These are phyloP conservation scores for Vultur gryphus DNA, from an alignment of 2,797 vertebrate genomes.

Conservation along the genomic window DNA sequence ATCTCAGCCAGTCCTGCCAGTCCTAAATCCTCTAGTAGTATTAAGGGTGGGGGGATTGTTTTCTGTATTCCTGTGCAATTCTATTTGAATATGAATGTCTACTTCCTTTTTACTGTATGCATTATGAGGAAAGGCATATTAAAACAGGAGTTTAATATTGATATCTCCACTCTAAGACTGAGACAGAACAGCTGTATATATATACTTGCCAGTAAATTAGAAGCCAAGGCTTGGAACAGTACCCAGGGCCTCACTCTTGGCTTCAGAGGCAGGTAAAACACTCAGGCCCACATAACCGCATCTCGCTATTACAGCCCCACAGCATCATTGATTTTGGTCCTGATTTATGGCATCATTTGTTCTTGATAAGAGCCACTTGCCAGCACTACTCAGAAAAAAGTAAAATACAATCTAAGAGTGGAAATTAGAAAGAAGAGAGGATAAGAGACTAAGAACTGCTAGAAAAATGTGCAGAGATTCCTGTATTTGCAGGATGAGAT, in stretches of 20 bases:
- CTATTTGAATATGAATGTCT: neutral
- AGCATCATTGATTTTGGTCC: slow-evolving; percentile 61
- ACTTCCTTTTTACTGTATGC: neutral
- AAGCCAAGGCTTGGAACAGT: neutral
- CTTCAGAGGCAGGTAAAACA: slow-evolving; percentile 40
- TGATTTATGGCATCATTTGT: slow-evolving; percentile 67
- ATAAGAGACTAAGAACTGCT: neutral
- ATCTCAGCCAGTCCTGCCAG: neutral
- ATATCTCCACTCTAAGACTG: neutral
- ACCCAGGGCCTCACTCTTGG: slow-evolving; percentile 27
- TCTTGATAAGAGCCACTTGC: slow-evolving; percentile 60
- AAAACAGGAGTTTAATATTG: slow-evolving; percentile 16
- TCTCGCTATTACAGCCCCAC: slow-evolving; percentile 29
- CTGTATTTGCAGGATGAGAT: neutral
- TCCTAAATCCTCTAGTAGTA: neutral
- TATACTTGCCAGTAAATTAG: slow-evolving; percentile 11
- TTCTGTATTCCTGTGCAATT: neutral
- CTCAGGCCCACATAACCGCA: slow-evolving; percentile 26
- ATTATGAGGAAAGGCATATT: neutral
- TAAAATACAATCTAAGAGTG: slow-evolving; percentile 56
- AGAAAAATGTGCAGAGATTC: neutral
- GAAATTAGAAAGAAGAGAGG: slow-evolving; percentile 49
- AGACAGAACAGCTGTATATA: neutral
- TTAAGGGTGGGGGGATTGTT: neutral
- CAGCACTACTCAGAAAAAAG: slow-evolving; percentile 41